Base-by-base conservation (phyloP, 2,888 invertebrate genomes). In the Pycnomerus fuliginosus region DNA sequence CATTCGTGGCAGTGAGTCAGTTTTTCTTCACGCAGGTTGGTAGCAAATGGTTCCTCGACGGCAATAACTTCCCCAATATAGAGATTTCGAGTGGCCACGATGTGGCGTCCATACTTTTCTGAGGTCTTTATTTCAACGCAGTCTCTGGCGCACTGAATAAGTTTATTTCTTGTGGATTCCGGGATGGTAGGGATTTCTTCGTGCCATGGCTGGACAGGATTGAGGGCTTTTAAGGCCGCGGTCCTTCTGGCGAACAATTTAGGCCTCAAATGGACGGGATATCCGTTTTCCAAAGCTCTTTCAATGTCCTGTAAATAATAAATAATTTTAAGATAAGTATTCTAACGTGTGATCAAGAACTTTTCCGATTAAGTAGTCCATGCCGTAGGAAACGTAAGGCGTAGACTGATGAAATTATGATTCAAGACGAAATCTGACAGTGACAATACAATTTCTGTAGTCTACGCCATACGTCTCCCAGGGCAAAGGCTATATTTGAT, bases 51-150 rank as follows among this genome's bases (percentile, higher is more conserved):
- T 41, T 83, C 45, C 69, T 95, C 95, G 29, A 85, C 74, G 1
- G 81, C 83, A 20, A 95, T 66, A 3, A 91, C 72, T 66, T 92
- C 90, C 31, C 90, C 90, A 1, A 86, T 80, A 51, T 74, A 67
- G 43, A 90, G 80, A 61, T 85, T 78, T 44, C 78, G 76, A 12
- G 76, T 79, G 1, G 89, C 85, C 34, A 84, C 71, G 2, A 92
- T 73, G 66, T 83, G 84, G 28, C 90, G 76, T 0, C 91, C 91
- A 69, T 81, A 78, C 16, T 76, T 72, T 31, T 77, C 57, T 16
- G 71, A 76, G 44, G 75, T 76, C n/a, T 77, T 71, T 40, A 87
- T 74, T 59, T 76, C 72, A 16, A 90, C 62, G 50, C 82, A 80
- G 32, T 78, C 71, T 13, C 83, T 81, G 14, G 87, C 84, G 64